phyloP scores from a whole-genome alignment of 2,888 invertebrate genomes.

The Polymixis lichenea region DNA sequence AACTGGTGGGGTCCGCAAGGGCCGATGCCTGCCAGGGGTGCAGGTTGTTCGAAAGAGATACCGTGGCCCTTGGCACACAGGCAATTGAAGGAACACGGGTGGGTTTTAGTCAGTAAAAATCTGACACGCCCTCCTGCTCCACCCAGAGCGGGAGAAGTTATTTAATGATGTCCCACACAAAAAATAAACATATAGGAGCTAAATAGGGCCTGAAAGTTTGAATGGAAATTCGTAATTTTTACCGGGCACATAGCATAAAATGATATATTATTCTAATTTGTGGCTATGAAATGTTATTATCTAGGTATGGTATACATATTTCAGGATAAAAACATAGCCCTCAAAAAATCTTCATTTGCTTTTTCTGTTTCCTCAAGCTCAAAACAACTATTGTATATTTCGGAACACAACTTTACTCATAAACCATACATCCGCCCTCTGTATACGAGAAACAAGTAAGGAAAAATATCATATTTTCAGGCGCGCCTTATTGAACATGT shows the following conservation, averaged over 20 bases:
- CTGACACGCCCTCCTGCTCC: no score
- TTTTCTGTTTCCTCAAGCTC: neutral
- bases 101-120: no score
- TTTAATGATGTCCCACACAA: no score
- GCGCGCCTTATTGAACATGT: constrained; percentile 51
- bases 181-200: no score
- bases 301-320: neutral
- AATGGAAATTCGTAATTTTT: no score
- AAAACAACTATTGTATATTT: constrained; percentile 30
- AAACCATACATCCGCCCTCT: constrained; percentile 31
- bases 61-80: no score
- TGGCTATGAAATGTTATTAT: neutral
- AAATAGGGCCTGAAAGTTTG: neutral
- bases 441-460: constrained; percentile 45
- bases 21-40: no score
- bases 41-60: no score
- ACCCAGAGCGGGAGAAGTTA: no score
- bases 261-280: neutral
- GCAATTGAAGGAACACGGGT: no score
- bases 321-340: neutral
- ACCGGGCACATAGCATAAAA: no score
- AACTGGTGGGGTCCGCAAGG: no score
- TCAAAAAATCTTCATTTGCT: neutral
- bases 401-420: constrained; percentile 36
- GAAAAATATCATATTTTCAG: constrained; percentile 44